phyloP scores from a whole-genome alignment of 2,888 invertebrate genomes.

The Polietes domitor region DNA sequence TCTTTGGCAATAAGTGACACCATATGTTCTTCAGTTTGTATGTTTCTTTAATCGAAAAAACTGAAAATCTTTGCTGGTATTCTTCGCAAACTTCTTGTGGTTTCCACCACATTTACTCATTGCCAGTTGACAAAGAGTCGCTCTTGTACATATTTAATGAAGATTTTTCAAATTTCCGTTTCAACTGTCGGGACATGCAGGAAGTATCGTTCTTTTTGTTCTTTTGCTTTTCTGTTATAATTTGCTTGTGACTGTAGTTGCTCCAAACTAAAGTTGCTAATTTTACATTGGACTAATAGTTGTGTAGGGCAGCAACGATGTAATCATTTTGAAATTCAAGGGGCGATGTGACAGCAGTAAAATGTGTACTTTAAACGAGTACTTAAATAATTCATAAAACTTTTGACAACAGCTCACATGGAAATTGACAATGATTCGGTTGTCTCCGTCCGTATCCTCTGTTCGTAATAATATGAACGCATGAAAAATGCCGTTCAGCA shows the following conservation, averaged over 20 bases:
- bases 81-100: too few species aligned
- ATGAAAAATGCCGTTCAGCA: neutral
- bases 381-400: slow-evolving; percentile 54
- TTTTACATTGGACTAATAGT: neutral
- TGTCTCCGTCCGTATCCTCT: neutral
- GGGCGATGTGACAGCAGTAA: slow-evolving; percentile 45
- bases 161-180: too few species aligned
- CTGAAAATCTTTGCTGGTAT: too few species aligned
- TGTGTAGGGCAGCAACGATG: neutral
- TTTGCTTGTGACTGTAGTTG: neutral
- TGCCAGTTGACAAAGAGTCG: too few species aligned
- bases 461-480: neutral
- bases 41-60: too few species aligned
- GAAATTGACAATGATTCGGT: neutral
- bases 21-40: too few species aligned
- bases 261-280: neutral
- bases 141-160: too few species aligned
- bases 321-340: slow-evolving; percentile 46
- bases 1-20: too few species aligned
- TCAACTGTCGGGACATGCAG: neutral
- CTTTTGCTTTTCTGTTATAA: neutral
- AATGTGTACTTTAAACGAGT: slow-evolving; percentile 43
- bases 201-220: neutral
- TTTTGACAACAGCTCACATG: slow-evolving; percentile 32
- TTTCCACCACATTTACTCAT: too few species aligned